Evolutionary conservation across 2,113 vertebrate genomes (phyloP).

Genomic region (Rostratula benghalensis): DNA sequence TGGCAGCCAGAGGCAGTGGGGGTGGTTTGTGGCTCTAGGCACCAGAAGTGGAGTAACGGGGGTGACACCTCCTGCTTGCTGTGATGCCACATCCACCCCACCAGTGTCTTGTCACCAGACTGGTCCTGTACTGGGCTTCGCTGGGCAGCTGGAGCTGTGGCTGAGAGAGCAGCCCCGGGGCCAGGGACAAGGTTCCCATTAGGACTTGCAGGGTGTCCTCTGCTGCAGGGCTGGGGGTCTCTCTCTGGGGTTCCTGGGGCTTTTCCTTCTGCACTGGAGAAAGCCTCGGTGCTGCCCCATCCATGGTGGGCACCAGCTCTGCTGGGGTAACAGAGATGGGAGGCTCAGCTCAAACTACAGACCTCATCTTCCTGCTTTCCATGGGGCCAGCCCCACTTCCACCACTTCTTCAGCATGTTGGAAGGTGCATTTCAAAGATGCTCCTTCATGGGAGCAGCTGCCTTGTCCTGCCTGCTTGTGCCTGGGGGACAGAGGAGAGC

Average conservation of each 20-base stretch:
- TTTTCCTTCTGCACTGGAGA: neutral
- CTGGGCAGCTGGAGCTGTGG: neutral
- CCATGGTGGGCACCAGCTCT: neutral
- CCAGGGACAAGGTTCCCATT: fast-evolving
- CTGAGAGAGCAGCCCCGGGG: neutral
- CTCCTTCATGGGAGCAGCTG: fast-evolving
- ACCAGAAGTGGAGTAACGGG: neutral
- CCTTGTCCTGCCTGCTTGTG: neutral
- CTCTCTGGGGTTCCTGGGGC: neutral
- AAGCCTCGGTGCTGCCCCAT: fast-evolving
- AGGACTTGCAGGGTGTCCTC: fast-evolving
- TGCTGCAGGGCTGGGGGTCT: neutral
- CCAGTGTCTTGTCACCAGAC: neutral
- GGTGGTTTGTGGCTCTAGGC: neutral
- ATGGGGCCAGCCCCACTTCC: fast-evolving
- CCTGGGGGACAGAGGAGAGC: neutral
- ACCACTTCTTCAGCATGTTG: fast-evolving
- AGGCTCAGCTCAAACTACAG: neutral
- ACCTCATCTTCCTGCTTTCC: fast-evolving
- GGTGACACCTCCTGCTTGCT: neutral
- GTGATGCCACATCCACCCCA: neutral
- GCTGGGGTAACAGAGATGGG: neutral
- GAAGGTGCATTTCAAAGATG: neutral
- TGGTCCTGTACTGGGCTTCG: neutral
- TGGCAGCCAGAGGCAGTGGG: neutral